Percentiles rank a stretch among this genome's conserved stretches.
Evolutionary conservation across 1,140 invertebrate genomes (phyloP).

Genomic region (Pseudomyrmex concolor): DNA sequence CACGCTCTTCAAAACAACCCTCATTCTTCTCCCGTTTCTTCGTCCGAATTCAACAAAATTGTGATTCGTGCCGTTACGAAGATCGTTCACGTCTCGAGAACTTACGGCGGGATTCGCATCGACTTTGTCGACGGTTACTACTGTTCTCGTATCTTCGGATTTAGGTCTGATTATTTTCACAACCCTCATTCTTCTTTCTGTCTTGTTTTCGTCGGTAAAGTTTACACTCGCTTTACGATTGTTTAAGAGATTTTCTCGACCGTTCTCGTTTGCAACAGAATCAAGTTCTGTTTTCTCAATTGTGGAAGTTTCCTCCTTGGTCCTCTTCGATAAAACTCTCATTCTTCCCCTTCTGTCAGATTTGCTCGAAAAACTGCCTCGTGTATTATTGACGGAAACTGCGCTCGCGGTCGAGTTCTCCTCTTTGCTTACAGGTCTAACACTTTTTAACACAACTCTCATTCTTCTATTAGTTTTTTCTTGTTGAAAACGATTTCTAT

Average conservation of each 20-base stretch:
- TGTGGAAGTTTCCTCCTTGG: neutral
- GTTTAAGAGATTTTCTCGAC: neutral
- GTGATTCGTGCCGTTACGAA: neutral
- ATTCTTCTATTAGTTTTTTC: neutral
- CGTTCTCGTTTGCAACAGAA: neutral
- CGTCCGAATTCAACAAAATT: neutral
- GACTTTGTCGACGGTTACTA: neutral
- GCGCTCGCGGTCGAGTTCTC: neutral
- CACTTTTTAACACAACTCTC: conserved; percentile 3
- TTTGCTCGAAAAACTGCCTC: neutral
- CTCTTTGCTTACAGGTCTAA: neutral
- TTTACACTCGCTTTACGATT: neutral
- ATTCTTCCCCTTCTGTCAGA: neutral
- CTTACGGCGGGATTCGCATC: neutral
- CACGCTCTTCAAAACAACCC: conserved; percentile 14
- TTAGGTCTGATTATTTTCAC: neutral
- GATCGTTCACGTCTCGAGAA: neutral
- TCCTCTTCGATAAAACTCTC: conserved; percentile 20
- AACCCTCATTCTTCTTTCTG: neutral
- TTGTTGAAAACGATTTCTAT: neutral
- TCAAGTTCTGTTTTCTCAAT: neutral
- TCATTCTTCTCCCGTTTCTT: conserved; percentile 14
- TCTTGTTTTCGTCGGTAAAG: neutral
- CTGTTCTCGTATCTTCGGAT: neutral
- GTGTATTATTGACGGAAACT: neutral